These are phyloP conservation scores for Bos javanicus DNA, from an alignment of 2,113 vertebrate species.

Conservation along the genomic window DNA sequence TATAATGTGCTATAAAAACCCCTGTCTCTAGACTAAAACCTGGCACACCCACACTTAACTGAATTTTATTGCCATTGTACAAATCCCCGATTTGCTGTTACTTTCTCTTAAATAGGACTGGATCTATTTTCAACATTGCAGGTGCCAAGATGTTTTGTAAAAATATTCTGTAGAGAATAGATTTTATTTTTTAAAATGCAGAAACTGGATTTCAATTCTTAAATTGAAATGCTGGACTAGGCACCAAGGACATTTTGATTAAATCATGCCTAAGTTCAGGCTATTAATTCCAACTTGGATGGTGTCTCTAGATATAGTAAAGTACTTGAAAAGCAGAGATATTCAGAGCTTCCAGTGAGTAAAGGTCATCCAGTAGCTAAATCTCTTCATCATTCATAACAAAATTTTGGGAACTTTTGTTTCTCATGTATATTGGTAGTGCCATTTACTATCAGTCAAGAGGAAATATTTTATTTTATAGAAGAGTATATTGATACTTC, in stretches of 20 bases:
- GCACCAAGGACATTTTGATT: slow-evolving; percentile 67
- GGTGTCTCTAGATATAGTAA: slow-evolving; percentile 40
- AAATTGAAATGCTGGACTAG: slow-evolving; percentile 60
- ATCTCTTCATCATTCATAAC: neutral
- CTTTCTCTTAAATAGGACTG: slow-evolving; percentile 68
- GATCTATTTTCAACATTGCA: slow-evolving; percentile 68
- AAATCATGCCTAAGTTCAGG: slow-evolving; percentile 50
- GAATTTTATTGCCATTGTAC: slow-evolving; percentile 64
- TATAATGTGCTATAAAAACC: slow-evolving; percentile 57
- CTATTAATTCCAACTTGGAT: slow-evolving; percentile 60
- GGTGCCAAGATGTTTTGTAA: slow-evolving; percentile 72
- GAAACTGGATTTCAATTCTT: slow-evolving; percentile 64
- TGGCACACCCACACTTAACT: slow-evolving; percentile 58
- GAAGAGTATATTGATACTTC: neutral
- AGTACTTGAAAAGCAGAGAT: slow-evolving; percentile 31
- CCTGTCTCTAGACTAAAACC: slow-evolving; percentile 50
- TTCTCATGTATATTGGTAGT: neutral
- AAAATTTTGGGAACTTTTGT: slow-evolving; percentile 22
- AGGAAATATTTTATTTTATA: neutral
- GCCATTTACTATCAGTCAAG: neutral
- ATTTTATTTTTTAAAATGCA: slow-evolving; percentile 68
- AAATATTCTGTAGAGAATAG: slow-evolving; percentile 60
- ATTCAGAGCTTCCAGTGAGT: neutral
- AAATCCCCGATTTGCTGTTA: slow-evolving; percentile 70
- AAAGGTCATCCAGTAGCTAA: neutral